Base-by-base conservation (phyloP, 2,888 invertebrate species). In the Thelaira solivaga region DNA sequence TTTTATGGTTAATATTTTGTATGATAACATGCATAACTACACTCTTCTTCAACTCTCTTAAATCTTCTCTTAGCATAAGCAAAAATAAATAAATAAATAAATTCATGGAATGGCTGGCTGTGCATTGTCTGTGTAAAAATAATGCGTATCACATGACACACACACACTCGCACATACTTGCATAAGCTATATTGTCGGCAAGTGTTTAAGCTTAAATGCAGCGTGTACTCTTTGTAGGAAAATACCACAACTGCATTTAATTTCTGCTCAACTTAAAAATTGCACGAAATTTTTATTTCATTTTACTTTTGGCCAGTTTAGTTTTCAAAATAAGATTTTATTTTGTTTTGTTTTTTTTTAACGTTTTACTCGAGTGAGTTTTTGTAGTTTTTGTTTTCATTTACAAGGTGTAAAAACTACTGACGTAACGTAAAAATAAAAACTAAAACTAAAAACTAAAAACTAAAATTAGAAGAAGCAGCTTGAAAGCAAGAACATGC, bases 381-480 rank as follows among this genome's bases (percentile, higher is more conserved):
- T 39, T 18, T 39, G 10, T 24, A 24, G 51, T 39, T 13, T 57
- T 1, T n/a, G n/a, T 18, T 18, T 20, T 26, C 6, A 8, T 49
- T 73, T 73, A 53, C 49, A 74, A 75, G 74, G 67, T 75, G 68
- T 68, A 55, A 68, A 74, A 67, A 47, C 39, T 61, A 68, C 74
- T 75, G 74, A 68, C 74, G 74, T 68, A 68, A 61, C 18, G 36
- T 61, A 68, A 57, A 57, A 49, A 31, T 8, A 43, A 43, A 18
- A 51, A 59, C 13, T 24, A 55, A 45, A 31, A n/a, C 31, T 36
- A 26, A n/a, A 22, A 29, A 8, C 39, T 20, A 31, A 11, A 36
- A 11, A n/a, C n/a, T n/a, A n/a, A n/a, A n/a, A n/a, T n/a, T n/a
- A n/a, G n/a, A n/a, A n/a, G n/a, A n/a, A n/a, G n/a, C n/a, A n/a